Evolutionary conservation across 1,140 invertebrate genomes (phyloP).

Genomic region (Choristoneura fumiferana): DNA sequence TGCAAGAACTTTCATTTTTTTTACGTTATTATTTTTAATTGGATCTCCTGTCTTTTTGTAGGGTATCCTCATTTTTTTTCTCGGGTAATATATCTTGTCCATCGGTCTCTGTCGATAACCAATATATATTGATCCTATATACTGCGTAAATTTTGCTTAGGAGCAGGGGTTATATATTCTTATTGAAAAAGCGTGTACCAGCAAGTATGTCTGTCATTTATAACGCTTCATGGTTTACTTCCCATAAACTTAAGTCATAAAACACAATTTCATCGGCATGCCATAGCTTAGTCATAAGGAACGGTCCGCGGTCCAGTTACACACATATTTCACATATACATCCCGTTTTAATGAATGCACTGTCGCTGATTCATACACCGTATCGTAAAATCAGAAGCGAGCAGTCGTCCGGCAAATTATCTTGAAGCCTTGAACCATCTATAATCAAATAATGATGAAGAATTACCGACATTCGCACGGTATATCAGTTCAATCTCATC

Average conservation of each 20-base stretch:
- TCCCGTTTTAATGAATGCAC: constrained; percentile 46
- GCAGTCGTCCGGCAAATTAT: constrained; percentile 40
- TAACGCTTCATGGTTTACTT: constrained; percentile 8
- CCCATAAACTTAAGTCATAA: constrained; percentile 8
- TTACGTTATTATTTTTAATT: no score
- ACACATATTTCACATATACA: constrained; percentile 29
- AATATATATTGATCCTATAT: no score
- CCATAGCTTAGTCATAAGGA: constrained; percentile 31
- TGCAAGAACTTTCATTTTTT: no score
- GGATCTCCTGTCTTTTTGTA: no score
- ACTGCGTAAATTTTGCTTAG: no score
- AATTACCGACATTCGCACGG: constrained; percentile 17
- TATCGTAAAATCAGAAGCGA: constrained; percentile 46
- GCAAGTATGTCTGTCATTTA: neutral
- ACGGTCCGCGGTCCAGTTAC: constrained; percentile 30
- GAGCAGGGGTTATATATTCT: no score
- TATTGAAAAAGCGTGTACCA: neutral
- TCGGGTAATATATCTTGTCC: no score
- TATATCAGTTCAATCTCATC: constrained; percentile 10
- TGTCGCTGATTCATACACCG: constrained; percentile 48
- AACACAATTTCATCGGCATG: constrained; percentile 20
- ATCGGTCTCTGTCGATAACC: no score
- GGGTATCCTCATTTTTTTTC: no score
- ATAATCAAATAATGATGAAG: constrained; percentile 30
- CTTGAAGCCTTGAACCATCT: constrained; percentile 26